Conservation (phyloP, 2,888 invertebrate genomes). For the Mantis religiosa region DNA sequence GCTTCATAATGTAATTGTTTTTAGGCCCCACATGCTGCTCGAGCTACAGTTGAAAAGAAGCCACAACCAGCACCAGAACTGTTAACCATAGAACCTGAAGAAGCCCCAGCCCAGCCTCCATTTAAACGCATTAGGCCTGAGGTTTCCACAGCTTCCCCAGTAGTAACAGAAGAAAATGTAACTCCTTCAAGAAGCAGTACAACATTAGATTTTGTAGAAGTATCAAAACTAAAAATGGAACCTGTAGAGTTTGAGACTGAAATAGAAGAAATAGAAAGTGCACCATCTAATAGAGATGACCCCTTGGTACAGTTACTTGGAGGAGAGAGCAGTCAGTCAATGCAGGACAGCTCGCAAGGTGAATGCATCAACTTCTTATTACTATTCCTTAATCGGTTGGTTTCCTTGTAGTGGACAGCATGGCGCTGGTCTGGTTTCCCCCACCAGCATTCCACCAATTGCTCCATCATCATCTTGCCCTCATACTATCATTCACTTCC, state of each 20-base stretch:
- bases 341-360: conserved; percentile 18
- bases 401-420: no score
- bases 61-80: neutral
- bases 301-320: conserved; percentile 15
- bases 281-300: conserved; percentile 15
- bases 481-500: no score
- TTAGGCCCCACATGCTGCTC: neutral
- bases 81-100: neutral
- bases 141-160: neutral
- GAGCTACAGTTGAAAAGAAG: neutral
- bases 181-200: neutral
- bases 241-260: conserved; percentile 30
- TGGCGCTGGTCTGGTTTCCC: no score
- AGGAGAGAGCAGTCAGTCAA: conserved; percentile 23
- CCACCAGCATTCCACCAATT: no score
- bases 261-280: conserved; percentile 19
- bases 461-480: no score
- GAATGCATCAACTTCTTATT: neutral
- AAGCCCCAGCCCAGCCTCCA: neutral
- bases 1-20: neutral
- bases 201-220: conserved; percentile 13
- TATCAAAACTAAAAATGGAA: conserved; percentile 29
- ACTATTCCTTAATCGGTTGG: no score
- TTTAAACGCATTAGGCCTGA: conserved; percentile 9
- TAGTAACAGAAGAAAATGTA: neutral